Conservation (phyloP, 2,113 vertebrate species). For the Hemibagrus wyckioides region DNA sequence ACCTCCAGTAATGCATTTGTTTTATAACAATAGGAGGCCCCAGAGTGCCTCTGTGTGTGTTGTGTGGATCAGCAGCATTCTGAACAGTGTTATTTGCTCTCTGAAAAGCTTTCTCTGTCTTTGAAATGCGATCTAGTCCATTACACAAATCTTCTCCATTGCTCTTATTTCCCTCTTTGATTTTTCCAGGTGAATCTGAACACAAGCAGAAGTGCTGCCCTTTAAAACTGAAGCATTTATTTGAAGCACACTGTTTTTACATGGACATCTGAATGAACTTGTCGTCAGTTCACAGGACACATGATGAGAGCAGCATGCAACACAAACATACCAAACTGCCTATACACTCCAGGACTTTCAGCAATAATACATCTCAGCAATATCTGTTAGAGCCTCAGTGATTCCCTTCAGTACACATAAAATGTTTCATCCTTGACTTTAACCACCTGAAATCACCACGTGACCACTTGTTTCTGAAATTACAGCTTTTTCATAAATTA, state of each 20-base stretch:
- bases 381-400: neutral
- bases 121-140: constrained; percentile 68
- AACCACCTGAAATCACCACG: neutral
- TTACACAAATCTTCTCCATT: constrained; percentile 22
- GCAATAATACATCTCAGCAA: neutral
- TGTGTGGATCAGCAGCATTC: constrained; percentile 10
- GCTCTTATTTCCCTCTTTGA: constrained; percentile 32
- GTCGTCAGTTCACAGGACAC: neutral
- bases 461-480: neutral
- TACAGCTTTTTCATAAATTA: neutral
- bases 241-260: neutral
- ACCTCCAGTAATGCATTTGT: neutral
- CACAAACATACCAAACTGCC: neutral
- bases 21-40: constrained; percentile 12
- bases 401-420: neutral
- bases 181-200: constrained; percentile 42
- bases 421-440: neutral
- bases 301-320: neutral
- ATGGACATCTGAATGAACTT: neutral
- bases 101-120: constrained; percentile 45
- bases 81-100: constrained; percentile 37
- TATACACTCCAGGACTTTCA: neutral
- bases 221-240: constrained; percentile 20
- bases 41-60: neutral
- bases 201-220: constrained; percentile 31